These are phyloP conservation scores for Pardalotus punctatus DNA, from an alignment of 2,113 vertebrate species.

Conservation along the genomic window DNA sequence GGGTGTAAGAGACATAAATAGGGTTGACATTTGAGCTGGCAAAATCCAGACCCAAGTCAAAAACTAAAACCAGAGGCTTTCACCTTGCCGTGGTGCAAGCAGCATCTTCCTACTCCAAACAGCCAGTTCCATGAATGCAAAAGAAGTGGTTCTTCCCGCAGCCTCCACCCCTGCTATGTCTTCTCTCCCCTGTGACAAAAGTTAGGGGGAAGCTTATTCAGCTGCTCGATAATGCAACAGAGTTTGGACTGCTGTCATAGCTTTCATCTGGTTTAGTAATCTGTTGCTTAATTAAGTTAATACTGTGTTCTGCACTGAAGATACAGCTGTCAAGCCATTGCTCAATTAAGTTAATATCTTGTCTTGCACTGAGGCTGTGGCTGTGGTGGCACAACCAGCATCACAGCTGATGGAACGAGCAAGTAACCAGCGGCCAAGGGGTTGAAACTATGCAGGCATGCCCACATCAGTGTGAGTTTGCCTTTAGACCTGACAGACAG, in stretches of 20 bases:
- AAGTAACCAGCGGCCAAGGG: background rate
- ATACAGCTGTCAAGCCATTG: background rate
- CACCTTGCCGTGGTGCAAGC: rapidly evolving
- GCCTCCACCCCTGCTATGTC: background rate
- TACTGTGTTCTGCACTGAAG: background rate
- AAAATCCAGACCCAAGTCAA: background rate
- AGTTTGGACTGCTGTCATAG: background rate
- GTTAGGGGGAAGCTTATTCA: background rate
- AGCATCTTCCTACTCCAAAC: background rate
- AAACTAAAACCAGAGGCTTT: background rate
- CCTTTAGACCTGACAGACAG: background rate
- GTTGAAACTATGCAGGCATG: background rate
- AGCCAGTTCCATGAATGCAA: background rate
- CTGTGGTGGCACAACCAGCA: rapidly evolving
- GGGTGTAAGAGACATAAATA: background rate
- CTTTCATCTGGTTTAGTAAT: background rate
- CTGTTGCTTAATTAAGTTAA: background rate
- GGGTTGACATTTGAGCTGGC: background rate
- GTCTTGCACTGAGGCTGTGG: background rate
- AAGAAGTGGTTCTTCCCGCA: background rate
- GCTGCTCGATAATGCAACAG: background rate
- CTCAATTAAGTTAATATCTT: background rate
- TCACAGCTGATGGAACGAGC: rapidly evolving
- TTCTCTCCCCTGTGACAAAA: background rate
- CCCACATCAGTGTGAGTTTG: rapidly evolving